phyloP scores from a whole-genome alignment of 37 sponge, comb jelly and placozoan genomes.

The Chondrilla cf. caribensis region DNA sequence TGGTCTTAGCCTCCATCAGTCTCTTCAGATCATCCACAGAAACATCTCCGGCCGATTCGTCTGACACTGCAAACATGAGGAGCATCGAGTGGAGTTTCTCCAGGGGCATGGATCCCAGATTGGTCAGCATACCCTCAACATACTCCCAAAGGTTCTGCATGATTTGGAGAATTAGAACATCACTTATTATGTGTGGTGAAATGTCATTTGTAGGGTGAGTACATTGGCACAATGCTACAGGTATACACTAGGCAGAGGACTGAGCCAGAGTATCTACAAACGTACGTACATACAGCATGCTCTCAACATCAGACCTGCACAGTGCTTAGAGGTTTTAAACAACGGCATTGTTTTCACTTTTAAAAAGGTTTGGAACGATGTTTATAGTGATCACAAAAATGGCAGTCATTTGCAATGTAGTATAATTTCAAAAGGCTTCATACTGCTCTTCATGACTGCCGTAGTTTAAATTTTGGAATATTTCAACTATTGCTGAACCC shows the following conservation, averaged over 20 bases:
- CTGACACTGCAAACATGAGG: slow-evolving; percentile 68
- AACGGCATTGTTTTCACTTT: no score
- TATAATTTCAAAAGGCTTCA: no score
- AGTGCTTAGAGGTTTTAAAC: no score
- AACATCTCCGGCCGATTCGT: slow-evolving; percentile 2
- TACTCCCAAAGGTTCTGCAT: slow-evolving; percentile 70
- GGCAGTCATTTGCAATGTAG: no score
- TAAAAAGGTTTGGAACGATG: no score
- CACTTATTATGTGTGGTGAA: not conserved
- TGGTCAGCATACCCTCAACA: slow-evolving; percentile 81
- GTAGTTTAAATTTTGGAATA: no score
- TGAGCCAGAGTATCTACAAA: not conserved
- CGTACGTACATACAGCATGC: no score
- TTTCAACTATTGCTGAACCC: no score
- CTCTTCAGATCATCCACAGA: slow-evolving; percentile 54
- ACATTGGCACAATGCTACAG: not conserved
- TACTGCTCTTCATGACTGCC: no score
- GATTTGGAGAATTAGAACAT: not conserved
- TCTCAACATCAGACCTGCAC: no score
- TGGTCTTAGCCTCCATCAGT: slow-evolving; percentile 76
- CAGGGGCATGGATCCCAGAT: slow-evolving; percentile 54
- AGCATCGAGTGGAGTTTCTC: slow-evolving; percentile 76
- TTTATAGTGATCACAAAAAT: no score
- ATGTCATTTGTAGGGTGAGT: not conserved
- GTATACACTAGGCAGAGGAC: not conserved